Base-by-base conservation (phyloP, 2,888 invertebrate genomes). In the Steromphala cineraria region DNA sequence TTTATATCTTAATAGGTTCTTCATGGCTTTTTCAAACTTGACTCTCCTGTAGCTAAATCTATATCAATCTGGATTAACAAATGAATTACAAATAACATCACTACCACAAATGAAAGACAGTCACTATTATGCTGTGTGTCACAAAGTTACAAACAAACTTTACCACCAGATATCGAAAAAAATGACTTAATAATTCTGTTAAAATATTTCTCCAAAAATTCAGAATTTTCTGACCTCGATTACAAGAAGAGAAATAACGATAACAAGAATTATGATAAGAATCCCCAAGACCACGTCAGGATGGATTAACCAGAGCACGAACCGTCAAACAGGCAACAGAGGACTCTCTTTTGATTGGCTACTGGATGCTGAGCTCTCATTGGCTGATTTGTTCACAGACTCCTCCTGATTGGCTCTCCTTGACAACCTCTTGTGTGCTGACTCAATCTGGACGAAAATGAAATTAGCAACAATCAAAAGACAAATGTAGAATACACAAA, bases 311-410 rank as follows among this genome's bases (percentile, higher is more conserved):
- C 91, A 90, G 90, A 90, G 90, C 88, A 87, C 82, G 82, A 86
- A 91, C 90, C 90, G 91, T 91, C 91, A 91, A 88, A 91, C 90
- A 52, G 89, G 86, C 85, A 87, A 81, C 28, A 89, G 28, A 0
- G 74, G 55, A n/a, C 80, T 67, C 2, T 78, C 46, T 46, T 75
- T 28, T 31, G 80, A 55, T 28, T 28, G 31, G 31, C 31, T 21
- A 40, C n/a, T 53, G 31, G 77, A 77, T 8, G 77, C 28, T 36
- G n/a, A 15, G 31, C 56, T 36, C 17, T 40, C 53, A 31, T 55
- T 77, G 56, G 31, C 40, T 10, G 53, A 31, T 8, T 17, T n/a
- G 28, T 15, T 24, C 53, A 0, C 17, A 7, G 10, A 8, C 31
- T 31, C 36, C 19, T 56, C 19, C 53, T 53, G 56, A 19, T 31